A percentile compares a stretch with the other conserved stretches of the same genome.
Evolutionary conservation across 2,113 vertebrate genomes (phyloP).

Genomic region (Ailurus styani): DNA sequence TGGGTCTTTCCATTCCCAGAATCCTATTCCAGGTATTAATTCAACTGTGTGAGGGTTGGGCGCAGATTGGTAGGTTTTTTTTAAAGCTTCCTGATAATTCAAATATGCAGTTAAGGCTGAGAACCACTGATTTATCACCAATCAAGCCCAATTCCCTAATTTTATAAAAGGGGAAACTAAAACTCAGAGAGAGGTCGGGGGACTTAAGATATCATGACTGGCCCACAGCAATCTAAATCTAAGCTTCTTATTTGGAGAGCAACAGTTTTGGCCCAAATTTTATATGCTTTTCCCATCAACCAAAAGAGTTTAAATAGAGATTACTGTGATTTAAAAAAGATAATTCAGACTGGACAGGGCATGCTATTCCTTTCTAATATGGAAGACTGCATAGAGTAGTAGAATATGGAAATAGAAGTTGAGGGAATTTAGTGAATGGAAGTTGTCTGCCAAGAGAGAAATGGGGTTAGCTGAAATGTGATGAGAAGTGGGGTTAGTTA

Average conservation of each 20-base stretch:
- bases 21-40: not conserved
- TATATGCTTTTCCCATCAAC: not conserved
- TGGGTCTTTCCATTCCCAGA: not conserved
- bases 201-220: not conserved
- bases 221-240: not conserved
- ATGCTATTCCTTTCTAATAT: not conserved
- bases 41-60: not conserved
- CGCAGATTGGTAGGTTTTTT: not conserved
- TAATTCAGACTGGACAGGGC: not conserved
- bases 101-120: not conserved
- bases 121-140: not conserved
- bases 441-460: not conserved
- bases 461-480: not conserved
- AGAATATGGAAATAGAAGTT: not conserved
- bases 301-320: not conserved
- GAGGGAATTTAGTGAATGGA: not conserved
- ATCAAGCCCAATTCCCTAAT: not conserved
- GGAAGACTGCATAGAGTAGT: not conserved
- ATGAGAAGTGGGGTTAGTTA: not conserved
- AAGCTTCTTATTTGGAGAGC: not conserved
- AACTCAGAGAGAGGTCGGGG: not conserved
- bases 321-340: not conserved
- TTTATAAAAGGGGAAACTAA: not conserved
- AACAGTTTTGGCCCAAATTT: not conserved
- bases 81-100: not conserved